Evolutionary conservation across 2,888 invertebrate species (phyloP).

Genomic region (Trilocha varians): DNA sequence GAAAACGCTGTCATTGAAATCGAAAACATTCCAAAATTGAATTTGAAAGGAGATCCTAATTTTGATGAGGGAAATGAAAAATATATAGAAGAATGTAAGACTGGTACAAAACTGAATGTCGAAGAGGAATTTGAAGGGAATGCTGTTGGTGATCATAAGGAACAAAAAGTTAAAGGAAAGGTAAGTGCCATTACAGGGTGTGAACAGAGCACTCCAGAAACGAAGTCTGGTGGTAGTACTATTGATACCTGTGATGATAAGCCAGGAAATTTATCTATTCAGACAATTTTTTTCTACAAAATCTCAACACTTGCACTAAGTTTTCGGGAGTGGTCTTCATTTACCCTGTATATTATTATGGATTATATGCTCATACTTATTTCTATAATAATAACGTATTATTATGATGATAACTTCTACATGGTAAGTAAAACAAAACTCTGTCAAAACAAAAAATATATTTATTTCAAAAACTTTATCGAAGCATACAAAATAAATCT

Average conservation of each 20-base stretch:
- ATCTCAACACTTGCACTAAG: too few relatives aligned
- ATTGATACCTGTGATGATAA: too few relatives aligned
- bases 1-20: neutral
- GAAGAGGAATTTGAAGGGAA: neutral
- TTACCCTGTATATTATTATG: too few relatives aligned
- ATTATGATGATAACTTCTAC: neutral
- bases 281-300: too few relatives aligned
- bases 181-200: neutral
- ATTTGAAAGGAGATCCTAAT: neutral
- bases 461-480: constrained; percentile 7
- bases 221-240: too few relatives aligned
- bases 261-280: too few relatives aligned
- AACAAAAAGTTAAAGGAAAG: neutral
- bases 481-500: constrained; percentile 5
- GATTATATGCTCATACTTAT: too few relatives aligned
- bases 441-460: constrained; percentile 6
- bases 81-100: neutral
- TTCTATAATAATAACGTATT: too few relatives aligned
- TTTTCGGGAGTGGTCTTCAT: too few relatives aligned
- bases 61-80: neutral
- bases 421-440: constrained; percentile 1
- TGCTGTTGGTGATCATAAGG: neutral
- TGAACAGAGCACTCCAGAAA: too few relatives aligned
- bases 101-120: neutral
- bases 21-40: neutral